Conservation (phyloP, 1,140 invertebrate genomes). For the Drosophila athabasca region DNA sequence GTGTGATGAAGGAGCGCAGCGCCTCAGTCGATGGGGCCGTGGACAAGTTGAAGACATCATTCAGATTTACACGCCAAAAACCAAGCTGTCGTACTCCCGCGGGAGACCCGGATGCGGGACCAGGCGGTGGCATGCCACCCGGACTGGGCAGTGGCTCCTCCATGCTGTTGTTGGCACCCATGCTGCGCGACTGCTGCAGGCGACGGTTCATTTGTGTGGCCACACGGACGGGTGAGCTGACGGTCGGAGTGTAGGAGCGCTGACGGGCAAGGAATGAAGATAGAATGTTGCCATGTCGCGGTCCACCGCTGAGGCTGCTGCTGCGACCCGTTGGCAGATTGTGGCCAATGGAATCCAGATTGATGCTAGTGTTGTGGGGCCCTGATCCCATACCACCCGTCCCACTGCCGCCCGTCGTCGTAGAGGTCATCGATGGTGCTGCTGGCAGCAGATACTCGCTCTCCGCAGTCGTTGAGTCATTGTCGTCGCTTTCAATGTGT, state of each 20-base stretch:
- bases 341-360: slow-evolving; percentile 30
- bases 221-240: slow-evolving; percentile 37
- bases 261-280: slow-evolving; percentile 56
- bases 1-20: slow-evolving; percentile 62
- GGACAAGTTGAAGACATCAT: slow-evolving; percentile 66
- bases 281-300: slow-evolving; percentile 42
- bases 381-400: not conserved
- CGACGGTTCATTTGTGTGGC: slow-evolving; percentile 57
- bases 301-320: slow-evolving; percentile 39
- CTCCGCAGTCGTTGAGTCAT: slow-evolving; percentile 74
- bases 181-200: slow-evolving; percentile 64
- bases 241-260: slow-evolving; percentile 58
- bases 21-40: slow-evolving; percentile 68
- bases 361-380: slow-evolving; percentile 38
- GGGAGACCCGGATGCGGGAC: slow-evolving; percentile 14
- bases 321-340: slow-evolving; percentile 32
- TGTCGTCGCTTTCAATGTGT: slow-evolving; percentile 70
- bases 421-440: slow-evolving; percentile 37
- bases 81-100: slow-evolving; percentile 54
- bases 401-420: slow-evolving; percentile 8
- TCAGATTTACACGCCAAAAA: slow-evolving; percentile 67
- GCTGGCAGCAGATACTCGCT: slow-evolving; percentile 62
- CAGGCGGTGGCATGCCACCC: slow-evolving; percentile 3
- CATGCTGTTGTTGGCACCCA: slow-evolving; percentile 41
- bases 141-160: slow-evolving; percentile 39